Conservation (phyloP, 1,140 invertebrate genomes). For the Platorchestia sp. region DNA sequence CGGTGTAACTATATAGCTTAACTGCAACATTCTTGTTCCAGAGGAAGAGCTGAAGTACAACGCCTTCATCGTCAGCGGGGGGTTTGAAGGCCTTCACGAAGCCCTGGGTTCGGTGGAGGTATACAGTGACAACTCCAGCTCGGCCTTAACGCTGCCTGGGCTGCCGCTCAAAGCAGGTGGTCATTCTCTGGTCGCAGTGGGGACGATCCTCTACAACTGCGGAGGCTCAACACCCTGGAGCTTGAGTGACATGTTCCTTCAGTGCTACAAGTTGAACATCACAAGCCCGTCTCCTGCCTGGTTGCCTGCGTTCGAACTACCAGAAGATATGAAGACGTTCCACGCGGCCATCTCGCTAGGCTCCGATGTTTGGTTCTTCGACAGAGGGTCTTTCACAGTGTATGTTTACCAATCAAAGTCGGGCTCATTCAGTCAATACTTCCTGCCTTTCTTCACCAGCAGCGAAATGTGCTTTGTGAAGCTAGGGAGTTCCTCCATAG, state of each 20-base stretch:
- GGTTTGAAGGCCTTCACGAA: neutral
- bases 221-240: constrained; percentile 36
- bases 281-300: neutral
- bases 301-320: neutral
- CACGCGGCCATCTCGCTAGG: neutral
- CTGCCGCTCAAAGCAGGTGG: neutral
- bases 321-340: constrained; percentile 39
- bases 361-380: constrained; percentile 24
- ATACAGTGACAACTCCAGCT: neutral
- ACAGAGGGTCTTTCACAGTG: constrained; percentile 12
- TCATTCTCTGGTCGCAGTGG: neutral
- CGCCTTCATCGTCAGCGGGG: constrained; percentile 9
- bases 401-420: neutral
- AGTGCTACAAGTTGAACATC: constrained; percentile 18
- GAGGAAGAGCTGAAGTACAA: neutral
- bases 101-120: constrained; percentile 11
- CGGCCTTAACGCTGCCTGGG: neutral
- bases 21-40: neutral
- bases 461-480: constrained; percentile 10
- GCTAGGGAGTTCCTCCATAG: neutral
- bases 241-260: neutral
- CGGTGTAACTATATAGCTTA: neutral
- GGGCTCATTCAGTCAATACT: neutral
- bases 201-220: neutral
- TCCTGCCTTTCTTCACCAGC: neutral